A percentile compares a stretch with the other conserved stretches of the same genome.
Conservation (phyloP, 2,888 invertebrate species). For the Poecilus cupreus region DNA sequence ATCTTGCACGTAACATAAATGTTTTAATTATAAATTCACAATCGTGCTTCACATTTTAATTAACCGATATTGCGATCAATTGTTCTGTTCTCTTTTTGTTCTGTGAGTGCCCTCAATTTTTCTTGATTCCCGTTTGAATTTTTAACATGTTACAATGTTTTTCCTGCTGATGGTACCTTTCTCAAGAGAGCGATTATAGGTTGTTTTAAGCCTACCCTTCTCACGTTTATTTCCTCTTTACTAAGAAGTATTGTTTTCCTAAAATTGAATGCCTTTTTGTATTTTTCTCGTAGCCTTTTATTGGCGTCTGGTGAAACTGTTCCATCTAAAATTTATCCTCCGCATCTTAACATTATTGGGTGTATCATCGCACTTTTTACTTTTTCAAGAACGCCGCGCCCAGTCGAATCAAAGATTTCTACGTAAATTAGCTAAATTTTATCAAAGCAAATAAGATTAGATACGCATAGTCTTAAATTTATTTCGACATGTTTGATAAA, state of each 20-base stretch:
- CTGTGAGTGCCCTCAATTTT: background rate
- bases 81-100: background rate
- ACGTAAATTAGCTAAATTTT: background rate
- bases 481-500: background rate
- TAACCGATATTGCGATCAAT: background rate
- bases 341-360: too few relatives aligned
- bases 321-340: too few relatives aligned
- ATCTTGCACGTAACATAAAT: too few relatives aligned
- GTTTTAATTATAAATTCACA: background rate
- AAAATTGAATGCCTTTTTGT: background rate
- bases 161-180: background rate
- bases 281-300: background rate
- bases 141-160: background rate
- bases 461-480: background rate
- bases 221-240: constrained; percentile 18
- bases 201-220: constrained; percentile 11
- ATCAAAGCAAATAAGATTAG: constrained; percentile 6
- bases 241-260: background rate
- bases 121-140: background rate
- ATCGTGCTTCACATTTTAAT: background rate
- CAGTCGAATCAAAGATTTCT: background rate
- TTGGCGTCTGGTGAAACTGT: too few relatives aligned
- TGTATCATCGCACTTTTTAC: too few relatives aligned
- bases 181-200: constrained; percentile 17
- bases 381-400: too few relatives aligned